phyloP scores from a whole-genome alignment of 2,888 invertebrate species.

The Coelopa pilipes region DNA sequence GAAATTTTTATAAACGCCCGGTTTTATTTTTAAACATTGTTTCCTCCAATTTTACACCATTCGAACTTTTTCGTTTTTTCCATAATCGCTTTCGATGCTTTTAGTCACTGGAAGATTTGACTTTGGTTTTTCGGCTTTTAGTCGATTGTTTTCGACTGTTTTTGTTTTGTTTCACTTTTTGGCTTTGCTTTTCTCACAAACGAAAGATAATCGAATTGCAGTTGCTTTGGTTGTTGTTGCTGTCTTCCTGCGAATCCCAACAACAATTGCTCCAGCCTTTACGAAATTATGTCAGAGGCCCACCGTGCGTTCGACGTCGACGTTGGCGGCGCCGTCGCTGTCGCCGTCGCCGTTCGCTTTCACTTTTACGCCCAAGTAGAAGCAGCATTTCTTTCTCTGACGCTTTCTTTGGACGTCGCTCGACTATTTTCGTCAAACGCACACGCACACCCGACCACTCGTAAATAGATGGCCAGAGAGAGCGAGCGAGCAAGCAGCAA shows the following conservation, averaged over 20 bases:
- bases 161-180: neutral
- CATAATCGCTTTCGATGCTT: too few relatives aligned
- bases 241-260: too few relatives aligned
- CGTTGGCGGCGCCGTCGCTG: too few relatives aligned
- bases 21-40: neutral
- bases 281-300: too few relatives aligned
- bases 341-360: slow-evolving; percentile 1
- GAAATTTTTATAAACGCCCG: slow-evolving; percentile 7
- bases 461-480: neutral
- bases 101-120: too few relatives aligned
- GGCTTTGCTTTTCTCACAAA: neutral
- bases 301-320: too few relatives aligned
- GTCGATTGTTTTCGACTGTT: too few relatives aligned
- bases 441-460: slow-evolving; percentile 10
- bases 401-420: neutral
- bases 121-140: too few relatives aligned
- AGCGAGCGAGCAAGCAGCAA: too few relatives aligned
- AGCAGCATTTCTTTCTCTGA: neutral
- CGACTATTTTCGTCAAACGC: slow-evolving; percentile 24
- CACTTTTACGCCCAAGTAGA: slow-evolving; percentile 4
- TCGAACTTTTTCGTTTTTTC: neutral
- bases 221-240: too few relatives aligned
- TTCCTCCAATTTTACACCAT: neutral
- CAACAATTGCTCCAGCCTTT: too few relatives aligned
- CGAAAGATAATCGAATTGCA: too few relatives aligned